phyloP scores from a whole-genome alignment of 2,888 invertebrate species.

The Drosophila pegasa region DNA sequence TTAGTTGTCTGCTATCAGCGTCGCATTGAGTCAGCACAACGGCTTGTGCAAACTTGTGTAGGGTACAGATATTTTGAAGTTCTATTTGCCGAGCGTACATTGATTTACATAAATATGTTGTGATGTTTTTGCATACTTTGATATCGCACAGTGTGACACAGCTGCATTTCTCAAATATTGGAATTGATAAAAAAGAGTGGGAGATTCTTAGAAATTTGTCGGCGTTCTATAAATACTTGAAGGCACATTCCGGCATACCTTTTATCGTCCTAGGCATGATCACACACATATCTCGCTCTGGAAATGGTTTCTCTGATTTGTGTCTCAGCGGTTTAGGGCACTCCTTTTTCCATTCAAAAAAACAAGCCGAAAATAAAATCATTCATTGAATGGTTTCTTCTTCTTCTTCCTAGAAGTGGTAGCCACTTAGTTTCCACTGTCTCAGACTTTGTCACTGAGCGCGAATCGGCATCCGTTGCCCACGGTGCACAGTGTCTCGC shows the following conservation, averaged over 20 bases:
- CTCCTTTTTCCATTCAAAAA: constrained; percentile 60
- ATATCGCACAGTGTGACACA: constrained; percentile 42
- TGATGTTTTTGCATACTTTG: constrained; percentile 52
- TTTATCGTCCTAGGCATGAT: constrained; percentile 48
- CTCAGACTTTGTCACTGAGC: constrained; percentile 15
- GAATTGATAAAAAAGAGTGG: constrained; percentile 43
- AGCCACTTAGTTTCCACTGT: constrained; percentile 50
- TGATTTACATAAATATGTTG: constrained; percentile 44
- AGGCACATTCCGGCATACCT: constrained; percentile 53
- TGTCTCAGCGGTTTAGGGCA: constrained; percentile 41
- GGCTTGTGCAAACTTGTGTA: constrained; percentile 24
- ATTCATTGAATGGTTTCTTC: constrained; percentile 54
- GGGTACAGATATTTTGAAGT: constrained; percentile 35
- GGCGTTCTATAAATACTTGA: constrained; percentile 52
- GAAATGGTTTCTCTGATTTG: constrained; percentile 57
- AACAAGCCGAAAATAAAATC: constrained; percentile 26
- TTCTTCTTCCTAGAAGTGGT: constrained; percentile 50
- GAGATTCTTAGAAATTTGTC: constrained; percentile 52
- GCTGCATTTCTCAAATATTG: constrained; percentile 51
- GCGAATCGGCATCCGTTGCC: constrained; percentile 46
- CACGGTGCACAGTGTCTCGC: constrained; percentile 52
- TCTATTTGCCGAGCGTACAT: constrained; percentile 43
- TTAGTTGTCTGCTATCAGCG: neutral
- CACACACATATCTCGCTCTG: constrained; percentile 5
- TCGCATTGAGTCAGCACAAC: neutral